Conservation (phyloP, 2,888 invertebrate genomes). For the Cordilura impudica region DNA sequence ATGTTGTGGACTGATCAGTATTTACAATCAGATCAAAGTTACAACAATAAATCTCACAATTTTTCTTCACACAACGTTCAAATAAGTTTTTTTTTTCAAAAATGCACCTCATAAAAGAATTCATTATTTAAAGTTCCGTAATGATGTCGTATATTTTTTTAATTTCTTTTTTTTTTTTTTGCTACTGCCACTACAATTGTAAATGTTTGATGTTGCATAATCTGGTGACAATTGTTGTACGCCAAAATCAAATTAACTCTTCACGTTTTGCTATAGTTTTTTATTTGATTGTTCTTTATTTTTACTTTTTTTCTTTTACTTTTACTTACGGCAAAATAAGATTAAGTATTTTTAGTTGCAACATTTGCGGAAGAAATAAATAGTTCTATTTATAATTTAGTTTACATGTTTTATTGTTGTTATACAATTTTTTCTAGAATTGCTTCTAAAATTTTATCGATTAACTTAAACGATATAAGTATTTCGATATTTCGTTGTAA, state of each 20-base stretch:
- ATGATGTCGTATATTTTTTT: not conserved
- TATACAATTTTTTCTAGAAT: not conserved
- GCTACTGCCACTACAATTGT: not conserved
- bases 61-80: too few species aligned
- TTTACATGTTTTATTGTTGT: not conserved
- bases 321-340: not conserved
- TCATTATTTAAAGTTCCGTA: not conserved
- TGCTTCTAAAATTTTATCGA: too few species aligned
- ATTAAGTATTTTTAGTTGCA: not conserved
- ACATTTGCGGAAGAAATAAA: not conserved
- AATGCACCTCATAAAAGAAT: not conserved
- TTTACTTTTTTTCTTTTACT: not conserved
- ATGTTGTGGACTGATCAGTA: too few species aligned
- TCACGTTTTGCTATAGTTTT: not conserved
- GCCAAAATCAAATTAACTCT: constrained; percentile 13
- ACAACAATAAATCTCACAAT: too few species aligned
- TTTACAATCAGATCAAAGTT: too few species aligned
- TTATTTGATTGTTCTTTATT: not conserved
- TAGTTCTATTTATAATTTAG: not conserved
- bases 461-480: too few species aligned
- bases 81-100: not conserved
- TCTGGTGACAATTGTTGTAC: constrained; percentile 10
- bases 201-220: not conserved
- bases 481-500: too few species aligned
- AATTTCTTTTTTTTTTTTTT: too few species aligned